A percentile compares a stretch with the other conserved stretches of the same genome.
Conservation (phyloP, 2,888 invertebrate species). For the Meteorus cinctellus region DNA sequence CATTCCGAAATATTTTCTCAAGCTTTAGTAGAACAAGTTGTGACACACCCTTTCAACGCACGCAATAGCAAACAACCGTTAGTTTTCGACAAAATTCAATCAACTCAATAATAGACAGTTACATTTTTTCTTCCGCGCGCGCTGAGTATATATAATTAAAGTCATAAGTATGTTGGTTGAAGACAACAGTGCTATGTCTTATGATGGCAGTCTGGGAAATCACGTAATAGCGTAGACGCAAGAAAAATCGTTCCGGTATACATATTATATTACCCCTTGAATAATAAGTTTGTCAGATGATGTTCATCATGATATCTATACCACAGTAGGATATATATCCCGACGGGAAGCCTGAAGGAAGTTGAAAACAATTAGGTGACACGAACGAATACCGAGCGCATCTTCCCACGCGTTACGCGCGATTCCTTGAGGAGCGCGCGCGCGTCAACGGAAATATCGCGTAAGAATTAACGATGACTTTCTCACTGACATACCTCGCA, state of each 20-base stretch:
- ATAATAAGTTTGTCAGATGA: background rate
- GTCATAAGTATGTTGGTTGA: background rate
- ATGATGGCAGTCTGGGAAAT: background rate
- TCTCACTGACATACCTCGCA: constrained; percentile 14
- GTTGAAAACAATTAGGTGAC: constrained; percentile 1
- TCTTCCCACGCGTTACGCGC: background rate
- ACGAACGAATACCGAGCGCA: background rate
- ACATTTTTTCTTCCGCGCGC: too few relatives aligned
- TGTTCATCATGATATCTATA: constrained; percentile 1
- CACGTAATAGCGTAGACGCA: background rate
- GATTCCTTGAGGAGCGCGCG: background rate
- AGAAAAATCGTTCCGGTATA: constrained; percentile 2
- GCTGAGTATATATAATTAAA: background rate
- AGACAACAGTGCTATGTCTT: background rate
- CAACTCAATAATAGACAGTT: too few relatives aligned
- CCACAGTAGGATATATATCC: background rate
- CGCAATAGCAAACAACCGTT: too few relatives aligned
- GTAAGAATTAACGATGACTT: constrained; percentile 32
- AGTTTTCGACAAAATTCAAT: too few relatives aligned
- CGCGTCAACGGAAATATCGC: constrained; percentile 27
- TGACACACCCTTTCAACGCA: too few relatives aligned
- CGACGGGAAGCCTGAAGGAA: background rate
- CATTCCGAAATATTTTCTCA: too few relatives aligned
- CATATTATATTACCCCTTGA: background rate
- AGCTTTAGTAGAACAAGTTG: too few relatives aligned